Percentiles rank a stretch among this genome's conserved stretches.
These are phyloP conservation scores for Poeciliopsis infans DNA, from an alignment of 2,797 vertebrate genomes.

Conservation along the genomic window DNA sequence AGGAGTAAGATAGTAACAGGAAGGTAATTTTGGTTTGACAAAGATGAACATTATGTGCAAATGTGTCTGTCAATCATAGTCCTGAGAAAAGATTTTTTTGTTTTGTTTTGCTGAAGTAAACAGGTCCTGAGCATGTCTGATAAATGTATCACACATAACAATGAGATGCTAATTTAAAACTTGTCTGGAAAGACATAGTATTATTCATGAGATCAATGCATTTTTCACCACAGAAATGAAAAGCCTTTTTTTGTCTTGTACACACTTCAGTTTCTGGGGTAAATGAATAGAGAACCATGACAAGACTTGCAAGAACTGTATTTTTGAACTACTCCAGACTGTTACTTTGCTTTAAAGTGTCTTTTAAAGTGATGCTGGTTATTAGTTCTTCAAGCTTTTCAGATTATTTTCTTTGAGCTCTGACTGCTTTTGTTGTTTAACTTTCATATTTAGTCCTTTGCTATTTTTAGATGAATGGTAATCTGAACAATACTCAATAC, in stretches of 20 bases:
- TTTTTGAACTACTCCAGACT: background rate
- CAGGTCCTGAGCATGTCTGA: slow-evolving; percentile 23
- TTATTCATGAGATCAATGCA: slow-evolving; percentile 27
- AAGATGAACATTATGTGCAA: slow-evolving; percentile 24
- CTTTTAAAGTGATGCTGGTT: slow-evolving; percentile 1
- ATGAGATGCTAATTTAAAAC: slow-evolving; percentile 15
- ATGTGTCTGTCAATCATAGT: slow-evolving; percentile 40
- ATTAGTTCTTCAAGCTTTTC: background rate
- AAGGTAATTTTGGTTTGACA: slow-evolving; percentile 22
- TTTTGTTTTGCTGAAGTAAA: slow-evolving; percentile 22
- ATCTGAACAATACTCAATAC: background rate
- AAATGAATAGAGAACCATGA: background rate
- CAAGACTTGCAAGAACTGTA: background rate
- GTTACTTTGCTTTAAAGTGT: background rate
- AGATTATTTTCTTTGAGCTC: background rate
- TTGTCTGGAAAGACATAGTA: slow-evolving; percentile 28
- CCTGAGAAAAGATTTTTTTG: background rate
- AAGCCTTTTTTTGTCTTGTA: background rate
- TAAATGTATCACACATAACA: slow-evolving; percentile 19
- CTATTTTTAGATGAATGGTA: background rate
- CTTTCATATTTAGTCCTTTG: background rate
- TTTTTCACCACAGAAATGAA: slow-evolving; percentile 14
- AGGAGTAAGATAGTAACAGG: slow-evolving; percentile 29
- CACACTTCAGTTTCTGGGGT: background rate
- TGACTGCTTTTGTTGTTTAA: background rate